Evolutionary conservation across 35 echinoderm and acorn worm genomes (phyloP).

Genomic region (Hemicentrotus pulcherrimus): DNA sequence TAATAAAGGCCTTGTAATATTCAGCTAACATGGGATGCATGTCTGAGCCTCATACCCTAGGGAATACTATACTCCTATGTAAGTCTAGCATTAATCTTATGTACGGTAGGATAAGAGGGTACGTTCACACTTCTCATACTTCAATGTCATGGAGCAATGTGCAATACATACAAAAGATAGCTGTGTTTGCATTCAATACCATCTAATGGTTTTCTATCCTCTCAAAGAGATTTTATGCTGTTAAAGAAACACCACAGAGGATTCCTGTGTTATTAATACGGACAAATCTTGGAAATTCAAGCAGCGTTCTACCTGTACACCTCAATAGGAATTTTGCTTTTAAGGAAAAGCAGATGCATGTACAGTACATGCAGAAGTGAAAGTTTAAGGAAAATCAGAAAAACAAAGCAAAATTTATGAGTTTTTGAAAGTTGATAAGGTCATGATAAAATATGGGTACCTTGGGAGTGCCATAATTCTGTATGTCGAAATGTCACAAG

Average conservation of each 20-base stretch:
- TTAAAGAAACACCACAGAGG: neutral
- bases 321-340: too few relatives aligned
- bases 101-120: neutral
- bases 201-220: too few relatives aligned
- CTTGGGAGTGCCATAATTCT: neutral
- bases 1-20: neutral
- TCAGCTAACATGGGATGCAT: neutral
- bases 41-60: neutral
- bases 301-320: neutral
- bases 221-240: too few relatives aligned
- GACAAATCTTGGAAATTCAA: neutral
- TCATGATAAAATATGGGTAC: neutral
- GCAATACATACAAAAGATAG: neutral
- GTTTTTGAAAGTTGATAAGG: neutral
- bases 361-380: too few relatives aligned
- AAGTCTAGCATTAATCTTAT: neutral
- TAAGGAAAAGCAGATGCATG: too few relatives aligned
- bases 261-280: too few relatives aligned
- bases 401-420: neutral
- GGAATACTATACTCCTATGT: neutral
- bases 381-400: neutral
- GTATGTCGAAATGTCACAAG: neutral
- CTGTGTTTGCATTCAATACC: neutral
- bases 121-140: neutral
- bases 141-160: neutral